Base-by-base conservation (phyloP, 2,888 invertebrate species). In the Oeneis ivallda region DNA sequence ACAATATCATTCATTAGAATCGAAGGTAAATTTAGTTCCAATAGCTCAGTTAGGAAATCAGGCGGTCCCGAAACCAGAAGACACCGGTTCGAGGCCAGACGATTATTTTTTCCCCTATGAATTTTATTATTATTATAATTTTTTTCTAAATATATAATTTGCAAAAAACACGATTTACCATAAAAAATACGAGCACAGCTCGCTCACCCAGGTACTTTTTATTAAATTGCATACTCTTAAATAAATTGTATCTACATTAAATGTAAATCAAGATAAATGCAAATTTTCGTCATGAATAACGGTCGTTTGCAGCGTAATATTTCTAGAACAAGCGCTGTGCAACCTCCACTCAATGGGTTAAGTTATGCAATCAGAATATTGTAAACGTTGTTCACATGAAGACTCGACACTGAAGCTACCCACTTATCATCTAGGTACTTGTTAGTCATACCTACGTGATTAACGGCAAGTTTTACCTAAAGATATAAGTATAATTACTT, bases 331-430 rank as follows among this genome's bases (percentile, higher is more conserved):
- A 57, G 34, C 49, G 53, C 65, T 71, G 56, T 69, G 71, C 75
- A 75, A 78, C 72, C 74, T 72, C 73, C 71, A 68, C 70, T 64
- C 69, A 66, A 71, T 79, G 76, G 76, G 73, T 73, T 72, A 74
- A 77, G 66, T 77, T 78, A 74, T 75, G 78, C 74, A 80, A 81
- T 73, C 61, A 64, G n/a, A n/a, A n/a, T 68, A 72, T 74, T 76
- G 77, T 75, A 72, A 74, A 75, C 70, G 67, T 65, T 69, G 73
- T 76, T 76, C 78, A 74, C 76, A 82, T 75, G 75, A 75, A 72
- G 58, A 47, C 64, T 45, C 61, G 68, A 39, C 50, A 39, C 62
- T 39, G 58, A 26, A 62, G 62, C 54, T 54, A 54, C 41, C 39
- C 49, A 49, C 49, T 56, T 56, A 56, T 56, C 34, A n/a, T 34